These are phyloP conservation scores for Crypturellus undulatus DNA, from an alignment of 2,113 vertebrate species.

Conservation along the genomic window DNA sequence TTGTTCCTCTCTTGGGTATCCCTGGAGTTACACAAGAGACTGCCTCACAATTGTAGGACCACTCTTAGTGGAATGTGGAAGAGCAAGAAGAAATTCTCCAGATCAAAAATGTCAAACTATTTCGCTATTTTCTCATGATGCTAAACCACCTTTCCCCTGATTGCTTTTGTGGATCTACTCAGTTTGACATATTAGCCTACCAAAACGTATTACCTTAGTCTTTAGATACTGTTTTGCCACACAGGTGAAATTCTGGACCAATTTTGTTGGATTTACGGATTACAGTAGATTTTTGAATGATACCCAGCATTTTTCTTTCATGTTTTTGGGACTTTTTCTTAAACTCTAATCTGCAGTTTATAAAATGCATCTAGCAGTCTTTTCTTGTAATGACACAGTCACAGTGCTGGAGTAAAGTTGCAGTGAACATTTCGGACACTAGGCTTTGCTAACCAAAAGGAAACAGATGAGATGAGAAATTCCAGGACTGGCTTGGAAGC, in stretches of 20 bases:
- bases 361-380: not conserved
- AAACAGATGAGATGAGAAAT: not conserved
- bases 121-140: not conserved
- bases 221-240: not conserved
- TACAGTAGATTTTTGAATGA: not conserved
- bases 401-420: not conserved
- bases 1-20: not conserved
- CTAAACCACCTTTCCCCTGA: not conserved
- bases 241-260: not conserved
- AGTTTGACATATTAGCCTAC: slow-evolving; percentile 30
- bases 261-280: not conserved
- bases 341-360: not conserved
- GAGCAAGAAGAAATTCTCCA: not conserved
- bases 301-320: not conserved
- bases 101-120: not conserved
- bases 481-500: not conserved
- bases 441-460: not conserved
- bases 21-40: not conserved
- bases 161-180: slow-evolving; percentile 9
- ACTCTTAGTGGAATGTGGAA: not conserved
- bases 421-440: not conserved
- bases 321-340: not conserved
- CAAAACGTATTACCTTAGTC: not conserved
- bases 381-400: not conserved
- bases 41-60: accelerated